Conservation (phyloP, 2,888 invertebrate species). For the Cloeon dipterum region DNA sequence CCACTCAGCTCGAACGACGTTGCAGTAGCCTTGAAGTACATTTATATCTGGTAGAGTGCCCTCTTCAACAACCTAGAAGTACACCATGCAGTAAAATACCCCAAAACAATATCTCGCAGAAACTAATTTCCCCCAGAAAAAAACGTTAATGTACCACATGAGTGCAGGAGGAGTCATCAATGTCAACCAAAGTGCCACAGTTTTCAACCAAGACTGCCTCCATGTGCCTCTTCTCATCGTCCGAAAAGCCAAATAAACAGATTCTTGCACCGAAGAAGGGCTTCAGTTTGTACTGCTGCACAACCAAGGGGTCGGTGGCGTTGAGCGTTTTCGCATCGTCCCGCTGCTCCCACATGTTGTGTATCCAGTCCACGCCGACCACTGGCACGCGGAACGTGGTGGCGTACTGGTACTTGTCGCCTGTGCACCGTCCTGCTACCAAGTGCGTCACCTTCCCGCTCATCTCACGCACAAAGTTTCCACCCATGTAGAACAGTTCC, state of each 20-base stretch:
- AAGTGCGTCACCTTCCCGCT: constrained; percentile 76
- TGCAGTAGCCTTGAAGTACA: constrained; percentile 37
- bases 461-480: constrained; percentile 81
- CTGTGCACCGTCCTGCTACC: constrained; percentile 69
- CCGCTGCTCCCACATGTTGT: constrained; percentile 63
- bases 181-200: constrained; percentile 53
- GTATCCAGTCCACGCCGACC: constrained; percentile 72
- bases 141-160: constrained; percentile 55
- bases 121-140: background rate
- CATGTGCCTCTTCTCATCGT: constrained; percentile 81
- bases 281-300: constrained; percentile 43
- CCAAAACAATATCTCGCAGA: background rate
- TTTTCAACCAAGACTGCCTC: constrained; percentile 67
- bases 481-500: constrained; percentile 90
- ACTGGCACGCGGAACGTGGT: constrained; percentile 74
- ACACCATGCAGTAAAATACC: constrained; percentile 9
- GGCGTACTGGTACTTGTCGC: constrained; percentile 87
- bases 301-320: constrained; percentile 11
- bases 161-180: constrained; percentile 65
- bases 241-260: constrained; percentile 73
- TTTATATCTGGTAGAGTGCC: constrained; percentile 28
- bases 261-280: constrained; percentile 73
- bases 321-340: constrained; percentile 45
- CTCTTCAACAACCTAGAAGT: constrained; percentile 53
- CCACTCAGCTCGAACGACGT: constrained; percentile 82